Conservation (phyloP, 2,888 invertebrate genomes). For the Erebia ligea region DNA sequence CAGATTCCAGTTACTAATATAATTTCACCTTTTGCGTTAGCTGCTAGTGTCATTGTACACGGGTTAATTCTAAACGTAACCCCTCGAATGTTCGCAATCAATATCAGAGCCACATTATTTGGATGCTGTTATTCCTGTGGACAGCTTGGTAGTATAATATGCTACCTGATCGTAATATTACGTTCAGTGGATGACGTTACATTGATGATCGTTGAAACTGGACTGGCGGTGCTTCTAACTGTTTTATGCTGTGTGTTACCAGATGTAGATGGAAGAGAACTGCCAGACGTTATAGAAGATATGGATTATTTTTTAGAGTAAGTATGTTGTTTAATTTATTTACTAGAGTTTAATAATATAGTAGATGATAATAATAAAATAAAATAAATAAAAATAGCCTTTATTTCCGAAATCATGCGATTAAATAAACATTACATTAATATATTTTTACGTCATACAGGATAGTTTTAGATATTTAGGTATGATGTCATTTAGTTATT, state of each 20-base stretch:
- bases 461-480: too few species aligned
- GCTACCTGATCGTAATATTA: slow-evolving; percentile 59
- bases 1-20: slow-evolving; percentile 46
- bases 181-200: slow-evolving; percentile 50
- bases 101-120: slow-evolving; percentile 62
- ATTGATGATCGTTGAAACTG: slow-evolving; percentile 50
- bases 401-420: too few species aligned
- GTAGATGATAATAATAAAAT: too few species aligned
- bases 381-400: too few species aligned
- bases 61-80: slow-evolving; percentile 64
- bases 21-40: slow-evolving; percentile 57
- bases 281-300: slow-evolving; percentile 69
- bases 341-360: not conserved
- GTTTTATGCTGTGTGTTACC: slow-evolving; percentile 58
- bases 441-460: too few species aligned
- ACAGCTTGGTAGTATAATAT: slow-evolving; percentile 64
- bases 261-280: slow-evolving; percentile 68
- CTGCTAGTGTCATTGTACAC: slow-evolving; percentile 59
- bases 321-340: slow-evolving; percentile 48
- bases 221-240: slow-evolving; percentile 49
- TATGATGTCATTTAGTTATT: too few species aligned
- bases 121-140: slow-evolving; percentile 68
- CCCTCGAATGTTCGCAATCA: slow-evolving; percentile 66
- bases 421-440: too few species aligned
- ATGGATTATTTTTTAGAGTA: slow-evolving; percentile 78